phyloP scores from a whole-genome alignment of 2,888 invertebrate genomes.

The Watsonalla cultraria region DNA sequence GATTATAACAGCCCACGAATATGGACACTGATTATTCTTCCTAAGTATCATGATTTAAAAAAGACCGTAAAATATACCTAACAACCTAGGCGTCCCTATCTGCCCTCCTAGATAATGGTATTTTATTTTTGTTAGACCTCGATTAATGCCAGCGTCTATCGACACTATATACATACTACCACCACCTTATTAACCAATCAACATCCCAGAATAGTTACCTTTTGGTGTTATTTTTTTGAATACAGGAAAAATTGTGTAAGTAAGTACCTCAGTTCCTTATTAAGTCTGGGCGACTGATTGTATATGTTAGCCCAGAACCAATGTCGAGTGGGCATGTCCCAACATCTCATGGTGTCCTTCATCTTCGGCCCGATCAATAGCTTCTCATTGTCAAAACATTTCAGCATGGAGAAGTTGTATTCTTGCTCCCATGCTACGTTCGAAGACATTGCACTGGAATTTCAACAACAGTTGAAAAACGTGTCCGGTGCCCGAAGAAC shows the following conservation, averaged over 20 bases:
- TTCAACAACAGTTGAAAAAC: background rate
- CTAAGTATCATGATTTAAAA: too few species aligned
- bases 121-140: too few species aligned
- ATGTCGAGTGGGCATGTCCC: constrained; percentile 93
- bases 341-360: constrained; percentile 86
- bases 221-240: background rate
- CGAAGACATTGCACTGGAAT: constrained; percentile 28
- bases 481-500: background rate
- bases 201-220: too few species aligned
- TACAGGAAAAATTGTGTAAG: constrained; percentile 1
- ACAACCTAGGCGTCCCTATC: too few species aligned
- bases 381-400: constrained; percentile 85
- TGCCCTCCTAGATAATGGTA: too few species aligned
- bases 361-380: constrained; percentile 86
- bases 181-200: too few species aligned
- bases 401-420: constrained; percentile 84
- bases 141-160: too few species aligned
- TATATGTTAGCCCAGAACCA: constrained; percentile 92
- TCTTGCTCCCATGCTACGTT: constrained; percentile 56
- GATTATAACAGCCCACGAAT: too few species aligned
- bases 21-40: too few species aligned
- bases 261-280: constrained; percentile 57
- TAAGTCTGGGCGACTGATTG: constrained; percentile 60
- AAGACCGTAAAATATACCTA: too few species aligned
- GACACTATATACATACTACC: too few species aligned